Base-by-base conservation (phyloP, 1,140 invertebrate species). In the Diplogasteroides magnus region DNA sequence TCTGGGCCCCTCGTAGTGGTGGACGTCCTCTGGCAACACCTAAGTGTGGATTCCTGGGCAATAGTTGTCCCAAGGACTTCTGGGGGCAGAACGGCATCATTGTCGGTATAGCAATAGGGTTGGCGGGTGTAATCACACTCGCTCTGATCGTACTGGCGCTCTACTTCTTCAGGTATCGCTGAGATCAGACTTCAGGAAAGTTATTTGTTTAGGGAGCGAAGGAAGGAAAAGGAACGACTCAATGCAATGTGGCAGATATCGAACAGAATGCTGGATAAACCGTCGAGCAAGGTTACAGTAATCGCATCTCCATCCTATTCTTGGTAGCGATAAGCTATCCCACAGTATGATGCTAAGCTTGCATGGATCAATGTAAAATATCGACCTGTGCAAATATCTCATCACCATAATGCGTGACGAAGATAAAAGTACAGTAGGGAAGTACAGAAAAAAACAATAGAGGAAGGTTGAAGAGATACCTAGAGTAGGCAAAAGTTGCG, bases 191-290 rank as follows among this genome's bases (percentile, higher is more conserved):
- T n/a, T n/a, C n/a, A n/a, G n/a, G n/a, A n/a, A n/a, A n/a, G n/a
- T n/a, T n/a, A n/a, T n/a, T 48, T 48, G 37, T 6, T 48, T 48
- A 48, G 37, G 6, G 37, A 48, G 19, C 37, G 37, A 6, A 48
- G 19, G 19, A 6, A 19, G 19, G 37, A 48, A 19, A 48, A 11
- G 6, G 37, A 48, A 48, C 37, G 37, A 19, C 37, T 48, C 37
- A 48, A 48, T 48, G 6, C 37, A 48, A 6, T 48, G 6, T 71
- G 69, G 69, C 69, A 71, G 37, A 71, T 71, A 14, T 64, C 69
- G 13, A 58, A 60, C 2, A n/a, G 64, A 15, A 60, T 65, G 37
- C 64, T 71, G 0, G 32, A 71, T 26, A 61, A 61, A 14, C 57
- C 64, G 1, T 25, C 58, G 6, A 66, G 59, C 23, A 60, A 58